Evolutionary conservation across 2,113 vertebrate genomes (phyloP).

Genomic region (Microcebus tavaratra): DNA sequence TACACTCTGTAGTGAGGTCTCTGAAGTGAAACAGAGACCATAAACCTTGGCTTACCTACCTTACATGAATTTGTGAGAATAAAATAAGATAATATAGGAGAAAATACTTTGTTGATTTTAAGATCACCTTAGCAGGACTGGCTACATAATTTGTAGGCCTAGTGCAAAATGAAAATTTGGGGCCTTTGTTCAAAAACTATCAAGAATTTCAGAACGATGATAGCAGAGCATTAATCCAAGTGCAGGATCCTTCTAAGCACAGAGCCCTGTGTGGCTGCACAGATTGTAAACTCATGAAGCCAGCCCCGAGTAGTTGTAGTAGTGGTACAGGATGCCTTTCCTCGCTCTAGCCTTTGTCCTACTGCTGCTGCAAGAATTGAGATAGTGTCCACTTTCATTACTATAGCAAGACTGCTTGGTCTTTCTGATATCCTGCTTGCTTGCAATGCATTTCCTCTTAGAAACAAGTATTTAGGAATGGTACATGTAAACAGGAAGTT

Average conservation of each 20-base stretch:
- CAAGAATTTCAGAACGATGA: not conserved
- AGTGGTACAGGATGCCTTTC: not conserved
- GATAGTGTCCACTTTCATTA: fast-evolving
- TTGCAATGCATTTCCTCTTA: not conserved
- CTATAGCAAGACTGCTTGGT: not conserved
- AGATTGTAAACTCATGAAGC: not conserved
- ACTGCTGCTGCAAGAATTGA: not conserved
- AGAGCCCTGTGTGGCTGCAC: not conserved
- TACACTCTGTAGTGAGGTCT: not conserved
- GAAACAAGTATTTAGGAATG: not conserved
- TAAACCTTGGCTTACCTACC: not conserved
- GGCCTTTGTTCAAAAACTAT: not conserved
- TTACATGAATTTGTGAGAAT: not conserved
- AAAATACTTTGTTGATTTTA: not conserved
- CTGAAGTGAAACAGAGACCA: not conserved
- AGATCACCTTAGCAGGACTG: not conserved
- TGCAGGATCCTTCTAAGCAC: not conserved
- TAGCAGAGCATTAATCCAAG: not conserved
- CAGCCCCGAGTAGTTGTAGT: not conserved
- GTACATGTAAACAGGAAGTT: not conserved
- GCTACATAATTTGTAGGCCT: not conserved
- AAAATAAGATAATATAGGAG: not conserved
- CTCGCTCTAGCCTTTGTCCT: not conserved
- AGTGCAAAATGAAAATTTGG: not conserved
- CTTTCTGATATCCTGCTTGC: not conserved